Conservation (phyloP, 2,797 vertebrate species). For the Lutjanus campechanus region DNA sequence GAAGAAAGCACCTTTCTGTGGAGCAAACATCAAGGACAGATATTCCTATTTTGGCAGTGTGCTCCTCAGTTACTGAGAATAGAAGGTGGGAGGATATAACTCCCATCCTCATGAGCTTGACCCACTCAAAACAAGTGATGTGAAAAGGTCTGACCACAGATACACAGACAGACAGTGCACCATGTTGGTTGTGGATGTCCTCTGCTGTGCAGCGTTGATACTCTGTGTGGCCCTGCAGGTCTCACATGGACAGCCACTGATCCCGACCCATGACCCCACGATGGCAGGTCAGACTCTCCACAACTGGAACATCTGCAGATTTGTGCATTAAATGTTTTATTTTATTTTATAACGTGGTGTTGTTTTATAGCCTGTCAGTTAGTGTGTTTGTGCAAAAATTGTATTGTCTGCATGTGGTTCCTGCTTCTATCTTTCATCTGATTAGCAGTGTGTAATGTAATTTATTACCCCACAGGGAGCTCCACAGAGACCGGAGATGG, state of each 20-base stretch:
- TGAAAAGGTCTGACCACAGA: conserved; percentile 36
- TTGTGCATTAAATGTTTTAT: neutral
- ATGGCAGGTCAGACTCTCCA: conserved; percentile 70
- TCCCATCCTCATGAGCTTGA: conserved; percentile 46
- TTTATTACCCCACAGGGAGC: neutral
- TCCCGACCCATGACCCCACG: conserved; percentile 8
- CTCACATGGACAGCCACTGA: conserved; percentile 37
- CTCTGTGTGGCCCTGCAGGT: conserved; percentile 43
- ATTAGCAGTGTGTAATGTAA: neutral
- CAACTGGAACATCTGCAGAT: neutral
- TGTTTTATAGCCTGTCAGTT: neutral
- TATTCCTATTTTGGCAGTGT: conserved; percentile 63
- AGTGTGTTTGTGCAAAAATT: neutral
- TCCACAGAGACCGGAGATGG: conserved; percentile 8
- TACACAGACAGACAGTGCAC: conserved; percentile 10
- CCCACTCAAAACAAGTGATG: conserved; percentile 60
- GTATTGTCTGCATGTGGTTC: neutral
- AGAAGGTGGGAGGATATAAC: conserved; percentile 65
- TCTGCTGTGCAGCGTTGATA: conserved; percentile 47
- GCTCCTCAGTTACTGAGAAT: conserved; percentile 41
- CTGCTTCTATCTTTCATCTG: neutral
- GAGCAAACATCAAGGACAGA: conserved; percentile 74
- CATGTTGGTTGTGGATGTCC: conserved; percentile 61
- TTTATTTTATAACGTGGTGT: neutral
- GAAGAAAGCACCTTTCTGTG: conserved; percentile 20